A percentile compares a stretch with the other conserved stretches of the same genome.
phyloP scores from a whole-genome alignment of 1,140 invertebrate species.

The Solen grandis region DNA sequence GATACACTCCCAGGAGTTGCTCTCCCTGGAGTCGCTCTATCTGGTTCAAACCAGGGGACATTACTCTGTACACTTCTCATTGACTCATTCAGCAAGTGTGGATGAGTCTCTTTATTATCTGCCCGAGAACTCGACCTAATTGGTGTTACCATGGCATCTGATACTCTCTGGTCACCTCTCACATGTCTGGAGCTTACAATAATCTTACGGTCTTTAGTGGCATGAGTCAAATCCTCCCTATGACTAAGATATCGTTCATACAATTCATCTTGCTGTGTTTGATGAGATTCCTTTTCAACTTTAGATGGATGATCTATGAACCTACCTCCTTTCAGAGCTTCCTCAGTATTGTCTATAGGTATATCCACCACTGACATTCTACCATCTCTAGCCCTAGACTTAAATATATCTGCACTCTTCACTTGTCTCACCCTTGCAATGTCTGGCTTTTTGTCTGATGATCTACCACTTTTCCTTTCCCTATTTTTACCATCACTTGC shows the following conservation, averaged over 20 bases:
- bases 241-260: too few relatives aligned
- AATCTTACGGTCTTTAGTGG: too few relatives aligned
- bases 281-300: too few relatives aligned
- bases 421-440: constrained; percentile 17
- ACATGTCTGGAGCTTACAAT: too few relatives aligned
- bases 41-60: constrained; percentile 44
- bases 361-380: constrained; percentile 34
- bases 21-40: neutral
- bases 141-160: too few relatives aligned
- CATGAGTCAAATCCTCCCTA: too few relatives aligned
- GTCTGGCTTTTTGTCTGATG: neutral
- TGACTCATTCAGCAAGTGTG: constrained; percentile 32
- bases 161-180: too few relatives aligned
- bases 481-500: neutral
- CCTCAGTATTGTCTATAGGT: neutral
- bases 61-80: constrained; percentile 54
- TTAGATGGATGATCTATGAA: too few relatives aligned
- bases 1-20: constrained; percentile 19
- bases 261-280: too few relatives aligned
- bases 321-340: neutral
- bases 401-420: constrained; percentile 52
- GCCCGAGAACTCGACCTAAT: constrained; percentile 29
- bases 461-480: neutral
- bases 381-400: constrained; percentile 7
- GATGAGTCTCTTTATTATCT: constrained; percentile 48